phyloP scores from a whole-genome alignment of 2,797 vertebrate species.

The Neostethus bicornis region DNA sequence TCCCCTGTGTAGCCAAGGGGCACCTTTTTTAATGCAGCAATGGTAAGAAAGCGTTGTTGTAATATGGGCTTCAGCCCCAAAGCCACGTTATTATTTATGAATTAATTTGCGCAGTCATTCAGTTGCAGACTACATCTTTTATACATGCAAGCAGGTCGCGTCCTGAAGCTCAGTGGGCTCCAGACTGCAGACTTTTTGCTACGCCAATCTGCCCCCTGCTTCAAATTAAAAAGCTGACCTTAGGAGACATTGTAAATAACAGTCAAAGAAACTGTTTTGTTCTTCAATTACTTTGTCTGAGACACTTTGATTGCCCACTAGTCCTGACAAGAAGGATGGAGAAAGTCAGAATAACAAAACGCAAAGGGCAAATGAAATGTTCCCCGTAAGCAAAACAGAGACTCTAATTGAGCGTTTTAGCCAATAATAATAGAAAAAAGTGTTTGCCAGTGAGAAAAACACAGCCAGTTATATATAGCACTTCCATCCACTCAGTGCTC shows the following conservation, averaged over 20 bases:
- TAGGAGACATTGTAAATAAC: conserved; percentile 66
- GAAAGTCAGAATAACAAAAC: conserved; percentile 36
- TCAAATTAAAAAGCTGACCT: conserved; percentile 62
- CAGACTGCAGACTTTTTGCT: conserved; percentile 70
- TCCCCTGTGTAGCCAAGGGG: conserved; percentile 73
- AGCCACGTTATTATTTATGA: conserved; percentile 81
- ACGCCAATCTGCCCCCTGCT: conserved; percentile 52
- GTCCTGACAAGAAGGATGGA: conserved; percentile 35
- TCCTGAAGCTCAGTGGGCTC: conserved; percentile 74
- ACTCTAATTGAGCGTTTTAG: conserved; percentile 66
- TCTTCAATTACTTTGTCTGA: conserved; percentile 54
- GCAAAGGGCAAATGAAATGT: conserved; percentile 47
- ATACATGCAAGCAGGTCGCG: conserved; percentile 78
- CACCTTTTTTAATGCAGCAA: conserved; percentile 78
- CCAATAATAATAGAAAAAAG: conserved; percentile 72
- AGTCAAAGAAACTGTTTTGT: conserved; percentile 41
- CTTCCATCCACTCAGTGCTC: conserved; percentile 65
- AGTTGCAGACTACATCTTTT: conserved; percentile 77
- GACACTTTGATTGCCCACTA: conserved; percentile 47
- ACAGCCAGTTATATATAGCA: conserved; percentile 75
- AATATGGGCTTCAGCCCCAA: conserved; percentile 73
- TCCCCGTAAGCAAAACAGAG: conserved; percentile 51
- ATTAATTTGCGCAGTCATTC: conserved; percentile 82
- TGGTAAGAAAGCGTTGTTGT: conserved; percentile 75
- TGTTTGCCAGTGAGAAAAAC: conserved; percentile 71